Percentiles rank a stretch among this genome's conserved stretches.
These are phyloP conservation scores for Incurvaria masculella DNA, from an alignment of 2,888 invertebrate species.

Conservation along the genomic window DNA sequence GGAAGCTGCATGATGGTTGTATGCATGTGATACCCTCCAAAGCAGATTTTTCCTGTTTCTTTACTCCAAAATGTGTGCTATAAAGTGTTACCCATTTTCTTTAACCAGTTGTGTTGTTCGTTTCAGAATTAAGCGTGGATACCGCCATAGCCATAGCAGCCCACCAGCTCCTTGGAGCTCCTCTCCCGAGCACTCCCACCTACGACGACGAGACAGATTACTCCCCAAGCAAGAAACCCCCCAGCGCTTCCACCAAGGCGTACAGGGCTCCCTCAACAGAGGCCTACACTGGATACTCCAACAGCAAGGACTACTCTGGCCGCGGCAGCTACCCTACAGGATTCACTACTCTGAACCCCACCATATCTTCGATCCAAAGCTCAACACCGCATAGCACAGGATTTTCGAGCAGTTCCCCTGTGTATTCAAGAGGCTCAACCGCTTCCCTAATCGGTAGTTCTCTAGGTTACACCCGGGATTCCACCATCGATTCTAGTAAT, in stretches of 20 bases:
- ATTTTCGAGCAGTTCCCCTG: conserved; percentile 1
- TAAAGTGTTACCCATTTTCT: no score
- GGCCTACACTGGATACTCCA: conserved; percentile 13
- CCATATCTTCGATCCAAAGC: no score
- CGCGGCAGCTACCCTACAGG: conserved; percentile 7
- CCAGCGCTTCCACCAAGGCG: conserved; percentile 19
- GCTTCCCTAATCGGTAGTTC: background rate
- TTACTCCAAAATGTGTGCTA: no score
- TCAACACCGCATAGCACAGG: no score
- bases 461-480: no score
- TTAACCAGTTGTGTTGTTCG: no score
- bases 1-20: no score
- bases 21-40: no score
- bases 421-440: background rate
- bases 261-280: conserved; percentile 5
- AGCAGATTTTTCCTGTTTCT: no score
- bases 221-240: conserved; percentile 20
- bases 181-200: conserved; percentile 35
- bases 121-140: conserved; percentile 38
- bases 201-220: conserved; percentile 30
- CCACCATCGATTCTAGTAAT: no score
- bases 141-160: conserved; percentile 47
- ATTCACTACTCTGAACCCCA: background rate
- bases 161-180: conserved; percentile 45
- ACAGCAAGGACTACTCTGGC: conserved; percentile 22